Conservation (phyloP, 2,888 invertebrate genomes). For the Griposia aprilina region DNA sequence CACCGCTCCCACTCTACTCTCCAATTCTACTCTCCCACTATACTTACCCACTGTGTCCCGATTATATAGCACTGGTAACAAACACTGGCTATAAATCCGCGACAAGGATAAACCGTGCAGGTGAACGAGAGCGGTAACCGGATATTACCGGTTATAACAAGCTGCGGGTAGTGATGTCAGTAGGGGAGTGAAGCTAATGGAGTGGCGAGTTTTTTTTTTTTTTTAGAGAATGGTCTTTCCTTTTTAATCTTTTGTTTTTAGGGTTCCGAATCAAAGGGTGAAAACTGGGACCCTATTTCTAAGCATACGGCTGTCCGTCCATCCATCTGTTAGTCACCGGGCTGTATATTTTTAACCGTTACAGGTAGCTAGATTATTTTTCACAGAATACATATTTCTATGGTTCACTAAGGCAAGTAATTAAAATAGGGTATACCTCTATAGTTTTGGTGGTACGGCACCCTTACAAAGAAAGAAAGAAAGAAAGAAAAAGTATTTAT, state of each 20-base stretch:
- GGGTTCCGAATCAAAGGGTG: not conserved
- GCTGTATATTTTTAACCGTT: not conserved
- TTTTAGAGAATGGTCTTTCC: not conserved
- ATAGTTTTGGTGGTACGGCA: too few species aligned
- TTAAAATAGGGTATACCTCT: too few species aligned
- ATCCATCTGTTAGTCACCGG: not conserved
- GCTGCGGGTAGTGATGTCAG: conserved; percentile 29
- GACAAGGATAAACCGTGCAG: conserved; percentile 28
- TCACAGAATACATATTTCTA: too few species aligned
- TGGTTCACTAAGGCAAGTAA: too few species aligned
- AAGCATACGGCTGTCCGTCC: not conserved
- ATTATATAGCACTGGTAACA: conserved; percentile 15
- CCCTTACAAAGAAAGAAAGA: too few species aligned
- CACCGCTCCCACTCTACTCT: too few species aligned
- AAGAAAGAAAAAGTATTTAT: too few species aligned
- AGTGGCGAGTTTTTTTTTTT: not conserved
- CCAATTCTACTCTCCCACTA: not conserved
- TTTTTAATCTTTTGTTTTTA: not conserved
- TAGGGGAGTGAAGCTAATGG: conserved; percentile 18
- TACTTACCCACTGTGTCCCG: not conserved
- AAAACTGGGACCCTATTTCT: not conserved
- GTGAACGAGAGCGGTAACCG: conserved; percentile 41
- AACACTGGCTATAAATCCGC: conserved; percentile 22
- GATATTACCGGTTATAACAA: conserved; percentile 48
- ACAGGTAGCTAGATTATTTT: too few species aligned